These are phyloP conservation scores for Cyprinodon tularosa DNA, from an alignment of 2,113 vertebrate species.

Conservation along the genomic window DNA sequence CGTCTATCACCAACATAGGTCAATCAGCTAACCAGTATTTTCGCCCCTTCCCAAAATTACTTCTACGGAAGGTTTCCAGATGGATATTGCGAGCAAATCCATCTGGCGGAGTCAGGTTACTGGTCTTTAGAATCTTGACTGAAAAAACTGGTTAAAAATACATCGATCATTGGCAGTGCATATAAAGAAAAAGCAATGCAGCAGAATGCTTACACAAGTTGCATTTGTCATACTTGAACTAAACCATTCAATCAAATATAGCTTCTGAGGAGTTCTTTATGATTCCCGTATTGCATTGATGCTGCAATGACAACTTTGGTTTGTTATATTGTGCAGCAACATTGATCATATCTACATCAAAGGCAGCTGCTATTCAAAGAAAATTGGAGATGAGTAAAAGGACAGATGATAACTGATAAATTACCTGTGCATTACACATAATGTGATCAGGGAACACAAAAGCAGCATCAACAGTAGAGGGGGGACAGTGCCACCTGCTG, in stretches of 20 bases:
- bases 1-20: no score
- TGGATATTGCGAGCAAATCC: no score
- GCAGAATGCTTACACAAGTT: not conserved
- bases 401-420: not conserved
- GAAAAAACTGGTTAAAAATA: not conserved
- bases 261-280: not conserved
- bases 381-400: constrained; percentile 2
- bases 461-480: not conserved
- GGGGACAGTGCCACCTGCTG: constrained; percentile 70
- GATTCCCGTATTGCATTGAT: not conserved
- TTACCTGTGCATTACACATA: not conserved
- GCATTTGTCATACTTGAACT: not conserved
- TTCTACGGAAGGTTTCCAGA: no score
- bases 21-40: no score
- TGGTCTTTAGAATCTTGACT: not conserved
- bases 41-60: no score
- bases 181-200: not conserved
- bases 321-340: not conserved
- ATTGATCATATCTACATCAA: constrained; percentile 36
- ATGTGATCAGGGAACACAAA: not conserved
- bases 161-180: not conserved
- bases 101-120: no score
- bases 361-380: constrained; percentile 12
- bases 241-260: not conserved
- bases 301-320: not conserved